Percentiles rank a stretch among this genome's conserved stretches.
These are phyloP conservation scores for Rousettus leschenaultii DNA, from an alignment of 2,113 vertebrate species.

Conservation along the genomic window DNA sequence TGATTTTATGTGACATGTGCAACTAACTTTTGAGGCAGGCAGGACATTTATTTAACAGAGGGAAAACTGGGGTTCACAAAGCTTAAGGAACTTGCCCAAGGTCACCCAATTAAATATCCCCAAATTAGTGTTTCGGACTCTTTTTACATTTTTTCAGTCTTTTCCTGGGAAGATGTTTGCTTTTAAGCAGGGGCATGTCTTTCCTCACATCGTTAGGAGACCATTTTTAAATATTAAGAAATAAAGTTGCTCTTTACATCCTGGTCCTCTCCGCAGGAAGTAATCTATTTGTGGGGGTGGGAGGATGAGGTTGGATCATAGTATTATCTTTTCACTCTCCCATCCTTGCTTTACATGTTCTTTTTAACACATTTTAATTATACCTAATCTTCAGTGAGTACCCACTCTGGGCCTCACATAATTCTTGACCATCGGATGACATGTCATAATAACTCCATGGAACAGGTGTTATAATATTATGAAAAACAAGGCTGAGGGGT, in stretches of 20 bases:
- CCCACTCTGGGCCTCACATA: background rate
- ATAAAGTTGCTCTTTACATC: background rate
- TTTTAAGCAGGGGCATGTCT: background rate
- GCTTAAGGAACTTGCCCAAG: background rate
- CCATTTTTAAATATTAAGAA: background rate
- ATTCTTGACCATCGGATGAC: background rate
- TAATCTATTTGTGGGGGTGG: background rate
- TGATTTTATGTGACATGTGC: background rate
- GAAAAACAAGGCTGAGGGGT: too few species aligned
- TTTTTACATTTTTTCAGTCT: background rate
- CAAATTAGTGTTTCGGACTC: background rate
- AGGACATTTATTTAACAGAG: background rate
- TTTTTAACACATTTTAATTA: background rate
- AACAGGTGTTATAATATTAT: background rate
- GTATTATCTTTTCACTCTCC: background rate
- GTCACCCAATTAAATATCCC: background rate
- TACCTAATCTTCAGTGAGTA: background rate
- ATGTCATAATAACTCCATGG: background rate
- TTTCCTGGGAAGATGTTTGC: background rate
- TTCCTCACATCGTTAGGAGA: background rate
- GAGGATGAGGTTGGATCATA: background rate
- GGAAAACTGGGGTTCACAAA: background rate
- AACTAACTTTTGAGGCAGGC: background rate
- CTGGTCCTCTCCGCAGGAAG: background rate
- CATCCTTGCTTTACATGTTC: background rate